phyloP scores from a whole-genome alignment of 2,888 invertebrate genomes.

The Homarus gammarus region DNA sequence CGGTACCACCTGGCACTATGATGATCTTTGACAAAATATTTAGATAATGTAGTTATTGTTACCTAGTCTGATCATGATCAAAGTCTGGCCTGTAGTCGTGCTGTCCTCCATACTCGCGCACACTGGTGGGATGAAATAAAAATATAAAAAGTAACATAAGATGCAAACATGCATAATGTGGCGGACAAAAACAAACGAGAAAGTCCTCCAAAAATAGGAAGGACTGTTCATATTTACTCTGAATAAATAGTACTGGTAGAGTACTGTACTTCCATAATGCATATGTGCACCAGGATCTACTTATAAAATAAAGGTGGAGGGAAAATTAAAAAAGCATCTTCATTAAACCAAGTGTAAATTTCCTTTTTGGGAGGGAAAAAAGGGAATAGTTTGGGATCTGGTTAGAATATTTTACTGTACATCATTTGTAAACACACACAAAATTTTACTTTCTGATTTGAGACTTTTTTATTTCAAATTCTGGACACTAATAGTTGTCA shows the following conservation, averaged over 20 bases:
- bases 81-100: constrained; percentile 48
- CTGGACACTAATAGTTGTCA: too few species aligned
- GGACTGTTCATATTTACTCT: too few species aligned
- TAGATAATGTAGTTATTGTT: constrained; percentile 43
- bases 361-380: neutral
- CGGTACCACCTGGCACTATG: neutral
- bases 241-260: neutral
- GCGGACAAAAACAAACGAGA: neutral
- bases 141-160: neutral
- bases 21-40: constrained; percentile 25
- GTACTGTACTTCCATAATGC: neutral
- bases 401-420: too few species aligned
- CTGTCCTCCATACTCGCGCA: constrained; percentile 57
- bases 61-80: constrained; percentile 52
- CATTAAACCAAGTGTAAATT: neutral
- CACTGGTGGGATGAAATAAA: constrained; percentile 31
- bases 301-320: neutral
- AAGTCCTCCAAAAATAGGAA: constrained; percentile 2
- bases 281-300: neutral
- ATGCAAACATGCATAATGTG: neutral
- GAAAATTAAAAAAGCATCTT: neutral
- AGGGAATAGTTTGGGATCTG: neutral
- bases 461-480: too few species aligned
- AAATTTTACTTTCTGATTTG: too few species aligned
- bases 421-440: too few species aligned